Evolutionary conservation across 2,888 invertebrate species (phyloP).

Genomic region (Rhopalosiphum nymphaeae): DNA sequence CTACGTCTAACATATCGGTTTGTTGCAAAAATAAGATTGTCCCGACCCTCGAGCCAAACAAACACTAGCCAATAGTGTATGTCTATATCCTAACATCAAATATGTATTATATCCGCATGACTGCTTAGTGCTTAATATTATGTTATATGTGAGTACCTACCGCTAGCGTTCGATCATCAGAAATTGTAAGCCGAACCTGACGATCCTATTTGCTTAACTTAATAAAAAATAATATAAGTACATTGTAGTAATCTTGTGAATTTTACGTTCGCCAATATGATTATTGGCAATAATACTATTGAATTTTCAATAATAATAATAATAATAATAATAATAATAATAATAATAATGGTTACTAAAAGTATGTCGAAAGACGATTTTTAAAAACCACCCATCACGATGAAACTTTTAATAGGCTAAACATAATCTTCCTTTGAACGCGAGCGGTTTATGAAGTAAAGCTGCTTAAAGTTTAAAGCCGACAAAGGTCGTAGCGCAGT

Average conservation of each 20-base stretch:
- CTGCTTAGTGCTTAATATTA: background rate
- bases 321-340: background rate
- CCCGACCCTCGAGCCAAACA: background rate
- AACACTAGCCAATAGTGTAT: background rate
- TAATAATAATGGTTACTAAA: background rate
- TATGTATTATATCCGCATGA: background rate
- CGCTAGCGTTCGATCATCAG: background rate
- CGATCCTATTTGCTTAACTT: background rate
- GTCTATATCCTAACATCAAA: background rate
- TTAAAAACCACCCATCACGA: background rate
- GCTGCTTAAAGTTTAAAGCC: constrained; percentile 22
- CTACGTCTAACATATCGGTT: background rate
- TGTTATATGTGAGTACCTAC: background rate
- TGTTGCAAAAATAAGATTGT: background rate
- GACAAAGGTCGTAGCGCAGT: constrained; percentile 8
- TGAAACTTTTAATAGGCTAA: constrained; percentile 20
- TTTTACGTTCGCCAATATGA: background rate
- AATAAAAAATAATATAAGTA: background rate
- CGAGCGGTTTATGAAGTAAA: constrained; percentile 10
- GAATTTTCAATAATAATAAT: background rate
- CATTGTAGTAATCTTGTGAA: background rate
- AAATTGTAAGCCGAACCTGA: background rate
- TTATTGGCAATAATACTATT: background rate
- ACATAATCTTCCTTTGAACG: constrained; percentile 11
- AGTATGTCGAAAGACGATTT: constrained; percentile 24